Percentiles rank a stretch among this genome's conserved stretches.
Evolutionary conservation across 2,888 invertebrate genomes (phyloP).

Genomic region (Chrysolina americana): DNA sequence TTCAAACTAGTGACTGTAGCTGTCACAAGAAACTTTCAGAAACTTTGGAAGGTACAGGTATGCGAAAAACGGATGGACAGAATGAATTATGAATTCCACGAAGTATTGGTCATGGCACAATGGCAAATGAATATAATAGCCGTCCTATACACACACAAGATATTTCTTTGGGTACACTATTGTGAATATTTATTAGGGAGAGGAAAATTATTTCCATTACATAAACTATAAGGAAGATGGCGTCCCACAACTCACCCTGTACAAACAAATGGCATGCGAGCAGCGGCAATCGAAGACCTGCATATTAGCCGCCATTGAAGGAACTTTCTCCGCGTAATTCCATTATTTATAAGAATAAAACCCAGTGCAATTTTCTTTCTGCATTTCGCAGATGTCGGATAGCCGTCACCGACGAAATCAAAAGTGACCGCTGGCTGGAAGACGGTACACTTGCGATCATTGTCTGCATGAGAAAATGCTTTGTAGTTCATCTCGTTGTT

Average conservation of each 20-base stretch:
- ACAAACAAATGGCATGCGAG: slow-evolving; percentile 22
- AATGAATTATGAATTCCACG: too few species aligned
- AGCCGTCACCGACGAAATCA: slow-evolving; percentile 21
- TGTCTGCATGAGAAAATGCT: slow-evolving; percentile 27
- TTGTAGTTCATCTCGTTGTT: not conserved
- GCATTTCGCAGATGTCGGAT: slow-evolving; percentile 47
- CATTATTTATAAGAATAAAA: slow-evolving; percentile 48
- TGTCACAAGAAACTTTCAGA: too few species aligned
- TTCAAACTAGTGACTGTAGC: too few species aligned
- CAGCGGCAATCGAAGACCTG: slow-evolving; percentile 34
- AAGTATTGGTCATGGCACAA: too few species aligned
- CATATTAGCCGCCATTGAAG: slow-evolving; percentile 36
- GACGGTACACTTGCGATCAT: not conserved
- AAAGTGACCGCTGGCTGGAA: slow-evolving; percentile 24
- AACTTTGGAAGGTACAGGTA: too few species aligned
- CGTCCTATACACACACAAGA: too few species aligned
- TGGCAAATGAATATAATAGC: too few species aligned
- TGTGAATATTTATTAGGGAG: too few species aligned
- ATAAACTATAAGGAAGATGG: too few species aligned
- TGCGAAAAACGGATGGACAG: too few species aligned
- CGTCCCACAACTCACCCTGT: slow-evolving; percentile 7
- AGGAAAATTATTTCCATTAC: too few species aligned
- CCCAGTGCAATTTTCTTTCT: slow-evolving; percentile 45
- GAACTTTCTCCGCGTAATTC: slow-evolving; percentile 49
- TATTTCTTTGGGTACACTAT: too few species aligned